phyloP scores from a whole-genome alignment of 2,113 vertebrate species.

The Serinus canaria region DNA sequence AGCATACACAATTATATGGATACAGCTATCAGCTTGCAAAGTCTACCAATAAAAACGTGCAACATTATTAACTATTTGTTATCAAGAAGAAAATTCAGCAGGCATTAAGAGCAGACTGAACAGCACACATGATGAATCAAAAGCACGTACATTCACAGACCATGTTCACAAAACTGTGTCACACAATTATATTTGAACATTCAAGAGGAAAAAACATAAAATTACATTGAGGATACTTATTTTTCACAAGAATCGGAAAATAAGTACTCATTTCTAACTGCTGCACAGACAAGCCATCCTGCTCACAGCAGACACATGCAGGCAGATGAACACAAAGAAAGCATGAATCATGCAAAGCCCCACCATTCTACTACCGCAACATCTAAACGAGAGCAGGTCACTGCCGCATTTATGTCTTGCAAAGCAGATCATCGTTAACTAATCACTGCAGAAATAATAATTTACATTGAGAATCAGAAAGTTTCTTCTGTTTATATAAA shows the following conservation, averaged over 20 bases:
- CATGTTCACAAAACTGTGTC: neutral
- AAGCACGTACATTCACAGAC: neutral
- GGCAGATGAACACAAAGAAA: slow-evolving; percentile 1
- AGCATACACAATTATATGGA: neutral
- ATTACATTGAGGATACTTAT: neutral
- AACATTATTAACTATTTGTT: neutral
- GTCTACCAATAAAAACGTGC: neutral
- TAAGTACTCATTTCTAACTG: neutral
- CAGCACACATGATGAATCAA: neutral
- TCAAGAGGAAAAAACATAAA: neutral
- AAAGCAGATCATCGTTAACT: slow-evolving; percentile 73
- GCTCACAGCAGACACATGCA: neutral
- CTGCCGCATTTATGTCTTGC: slow-evolving; percentile 74
- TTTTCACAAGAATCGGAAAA: neutral
- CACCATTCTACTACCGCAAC: slow-evolving; percentile 85
- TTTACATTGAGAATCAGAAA: slow-evolving; percentile 25
- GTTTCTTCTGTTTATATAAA: neutral
- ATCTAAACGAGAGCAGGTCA: slow-evolving; percentile 82
- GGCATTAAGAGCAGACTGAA: neutral
- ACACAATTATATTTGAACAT: neutral
- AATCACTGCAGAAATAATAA: slow-evolving; percentile 59
- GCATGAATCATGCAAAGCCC: slow-evolving; percentile 71
- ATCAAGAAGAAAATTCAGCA: neutral
- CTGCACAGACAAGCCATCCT: neutral
- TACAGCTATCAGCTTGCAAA: neutral